Evolutionary conservation across 2,113 vertebrate genomes (phyloP).

Genomic region (Grus americana): DNA sequence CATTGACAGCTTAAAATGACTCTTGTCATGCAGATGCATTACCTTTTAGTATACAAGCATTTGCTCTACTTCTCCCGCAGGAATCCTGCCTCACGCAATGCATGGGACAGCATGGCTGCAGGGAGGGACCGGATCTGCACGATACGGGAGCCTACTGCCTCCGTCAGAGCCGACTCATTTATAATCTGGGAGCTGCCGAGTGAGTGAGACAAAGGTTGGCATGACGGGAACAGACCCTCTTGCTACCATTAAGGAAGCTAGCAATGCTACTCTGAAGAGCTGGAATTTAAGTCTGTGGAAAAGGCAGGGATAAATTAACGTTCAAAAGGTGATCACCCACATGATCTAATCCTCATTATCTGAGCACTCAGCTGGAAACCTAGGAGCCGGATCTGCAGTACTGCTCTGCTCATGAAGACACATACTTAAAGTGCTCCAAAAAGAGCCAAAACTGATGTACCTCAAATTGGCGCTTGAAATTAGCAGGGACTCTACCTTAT

Average conservation of each 20-base stretch:
- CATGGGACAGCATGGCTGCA: not conserved
- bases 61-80: not conserved
- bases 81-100: not conserved
- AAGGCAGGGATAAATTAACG: constrained; percentile 37
- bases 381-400: not conserved
- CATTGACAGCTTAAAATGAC: not conserved
- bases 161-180: not conserved
- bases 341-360: constrained; percentile 48
- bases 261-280: not conserved
- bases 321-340: constrained; percentile 30
- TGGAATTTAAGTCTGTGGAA: not conserved
- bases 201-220: not conserved
- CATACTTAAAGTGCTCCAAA: not conserved
- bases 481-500: not conserved
- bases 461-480: not conserved
- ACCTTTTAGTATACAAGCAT: not conserved
- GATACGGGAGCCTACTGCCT: not conserved
- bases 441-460: not conserved
- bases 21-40: not conserved
- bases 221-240: not conserved
- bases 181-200: not conserved
- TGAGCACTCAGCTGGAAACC: not conserved
- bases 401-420: not conserved
- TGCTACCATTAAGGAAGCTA: not conserved
- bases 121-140: not conserved